Base-by-base conservation (phyloP, 2,797 vertebrate genomes). In the Amblyraja radiata region DNA sequence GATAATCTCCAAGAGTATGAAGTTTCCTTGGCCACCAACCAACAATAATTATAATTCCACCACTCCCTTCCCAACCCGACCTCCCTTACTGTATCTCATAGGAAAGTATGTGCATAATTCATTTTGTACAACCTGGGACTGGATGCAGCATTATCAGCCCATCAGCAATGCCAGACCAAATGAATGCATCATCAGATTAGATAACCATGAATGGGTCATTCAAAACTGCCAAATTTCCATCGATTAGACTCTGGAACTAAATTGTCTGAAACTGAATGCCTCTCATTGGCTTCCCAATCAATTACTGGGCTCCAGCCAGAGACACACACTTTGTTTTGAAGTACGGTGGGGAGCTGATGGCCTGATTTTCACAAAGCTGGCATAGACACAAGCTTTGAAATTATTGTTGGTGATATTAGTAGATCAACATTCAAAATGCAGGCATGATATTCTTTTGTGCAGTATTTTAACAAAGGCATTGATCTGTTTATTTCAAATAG, bases 331-430 rank as follows among this genome's bases (percentile, higher is more conserved):
- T 14, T 74, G 68, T 28, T 91, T 46, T 76, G 46, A 76, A 76
- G 71, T 76, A 92, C 68, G 36, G 46, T 73, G 71, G 90, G 71
- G 73, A 76, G 71, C 90, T 92, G 90, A 92, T 92, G 90, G 90
- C 90, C 90, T 74, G 39, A 92, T 92, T 73, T 76, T 74, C 90
- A 92, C 68, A 92, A 92, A 92, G 68, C 68, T 73, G 68, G 90
- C 90, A 92, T 92, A 92, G 71, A 92, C 71, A 92, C 39, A 76
- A 68, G 84, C 84, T 88, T 88, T 88, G 84, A 88, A 88, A 88
- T 88, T 88, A 88, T n/a, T 88, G 84, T 88, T 88, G 84, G 84
- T 63, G n/a, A 88, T 88, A 88, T 68, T 88, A 68, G 61, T 63
- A n/a, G 61, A 88, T 88, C 63, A 68, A 88, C 16, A 21, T 61